Base-by-base conservation (phyloP, 2,888 invertebrate species). In the Andrena camellia region DNA sequence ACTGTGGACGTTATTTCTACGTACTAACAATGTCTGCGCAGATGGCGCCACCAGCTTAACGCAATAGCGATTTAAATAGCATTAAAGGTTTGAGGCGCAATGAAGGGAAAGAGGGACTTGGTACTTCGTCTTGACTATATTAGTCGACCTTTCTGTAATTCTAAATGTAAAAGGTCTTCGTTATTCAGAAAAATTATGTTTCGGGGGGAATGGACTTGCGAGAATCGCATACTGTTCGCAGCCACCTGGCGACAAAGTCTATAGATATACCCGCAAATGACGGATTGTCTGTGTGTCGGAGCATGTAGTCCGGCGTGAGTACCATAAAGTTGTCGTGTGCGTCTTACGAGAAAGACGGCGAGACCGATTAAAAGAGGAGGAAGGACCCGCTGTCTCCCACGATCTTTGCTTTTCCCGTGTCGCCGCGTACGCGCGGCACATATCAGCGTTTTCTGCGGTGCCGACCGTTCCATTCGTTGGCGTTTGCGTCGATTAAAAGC, bases 331-430 rank as follows among this genome's bases (percentile, higher is more conserved):
- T 8, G 20, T 64, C n/a, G 33, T 71, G 20, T 26, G 26, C 59
- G 52, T 26, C 2, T 48, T 4, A 0, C 26, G 62, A 67, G 31
- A 13, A 35, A 48, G 71, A 72, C 23, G 8, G 57, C 8, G 23
- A 48, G 13, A 26, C 10, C 20, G 26, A 3, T 23, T n/a, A 10
- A 31, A 31, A n/a, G n/a, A 66, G 57, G 1, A 63, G 33, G 17
- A 8, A 8, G 48, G 29, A 62, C 26, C 10, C 33, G 8, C 33
- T n/a, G 26, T 23, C n/a, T 26, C 10, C 52, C 4, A n/a, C 42
- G 60, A 72, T 72, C 68, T 76, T 82, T 83, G 82, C 73, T 83
- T 82, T 76, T 76, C n/a, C n/a, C n/a, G 71, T 66, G 64, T 54
- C 67, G 81, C 57, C 70, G 70, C 60, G 20, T 74, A 35, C 66